Conservation (phyloP, 2,888 invertebrate species). For the Lasius fuliginosus region DNA sequence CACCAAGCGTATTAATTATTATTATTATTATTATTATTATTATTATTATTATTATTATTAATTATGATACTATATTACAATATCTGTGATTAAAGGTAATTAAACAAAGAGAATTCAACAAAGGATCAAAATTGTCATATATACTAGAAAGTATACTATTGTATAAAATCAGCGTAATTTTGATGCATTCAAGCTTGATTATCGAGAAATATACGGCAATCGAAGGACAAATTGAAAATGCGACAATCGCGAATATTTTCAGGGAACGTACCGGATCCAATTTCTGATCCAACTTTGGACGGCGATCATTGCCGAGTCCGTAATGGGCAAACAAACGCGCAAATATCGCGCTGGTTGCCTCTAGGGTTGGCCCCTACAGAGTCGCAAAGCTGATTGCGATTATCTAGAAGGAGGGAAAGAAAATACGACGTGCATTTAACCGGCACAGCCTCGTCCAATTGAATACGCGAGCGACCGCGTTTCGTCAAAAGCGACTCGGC, state of each 20-base stretch:
- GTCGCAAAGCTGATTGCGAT: constrained; percentile 50
- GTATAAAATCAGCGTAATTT: constrained; percentile 11
- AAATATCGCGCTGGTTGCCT: constrained; percentile 35
- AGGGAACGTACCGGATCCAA: constrained; percentile 19
- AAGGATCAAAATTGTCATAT: neutral
- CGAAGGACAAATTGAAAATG: constrained; percentile 4
- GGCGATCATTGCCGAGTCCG: constrained; percentile 12
- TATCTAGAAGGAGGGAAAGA: constrained; percentile 19
- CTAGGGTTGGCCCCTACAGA: constrained; percentile 3
- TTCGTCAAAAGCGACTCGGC: constrained; percentile 37
- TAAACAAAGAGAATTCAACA: neutral
- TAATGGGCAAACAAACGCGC: constrained; percentile 48
- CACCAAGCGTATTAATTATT: neutral
- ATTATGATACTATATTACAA: neutral
- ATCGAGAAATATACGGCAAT: neutral
- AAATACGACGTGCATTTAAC: constrained; percentile 43
- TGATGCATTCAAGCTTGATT: neutral
- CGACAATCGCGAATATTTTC: constrained; percentile 6
- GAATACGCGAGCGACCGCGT: constrained; percentile 43
- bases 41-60: neutral
- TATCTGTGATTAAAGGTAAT: neutral
- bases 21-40: neutral
- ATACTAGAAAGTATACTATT: neutral
- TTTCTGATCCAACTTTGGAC: constrained; percentile 25
- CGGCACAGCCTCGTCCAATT: constrained; percentile 15